Percentiles rank a stretch among this genome's conserved stretches.
Evolutionary conservation across 2,113 vertebrate species (phyloP).

Genomic region (Scomber scombrus): DNA sequence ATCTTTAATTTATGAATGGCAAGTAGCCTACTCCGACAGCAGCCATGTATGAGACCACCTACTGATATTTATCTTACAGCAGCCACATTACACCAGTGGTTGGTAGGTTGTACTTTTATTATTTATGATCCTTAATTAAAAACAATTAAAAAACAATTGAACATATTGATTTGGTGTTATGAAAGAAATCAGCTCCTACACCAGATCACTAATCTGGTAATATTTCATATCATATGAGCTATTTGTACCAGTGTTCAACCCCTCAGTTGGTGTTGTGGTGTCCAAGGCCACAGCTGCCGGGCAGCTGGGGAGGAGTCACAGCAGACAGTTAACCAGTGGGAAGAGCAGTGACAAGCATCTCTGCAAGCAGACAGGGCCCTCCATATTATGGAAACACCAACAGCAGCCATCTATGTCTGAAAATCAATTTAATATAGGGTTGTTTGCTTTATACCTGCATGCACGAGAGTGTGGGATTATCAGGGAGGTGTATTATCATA

Average conservation of each 20-base stretch:
- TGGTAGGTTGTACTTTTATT: too few species aligned
- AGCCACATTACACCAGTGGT: background rate
- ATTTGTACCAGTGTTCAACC: background rate
- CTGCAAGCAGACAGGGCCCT: background rate
- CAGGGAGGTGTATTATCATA: conserved; percentile 44
- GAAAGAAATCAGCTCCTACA: background rate
- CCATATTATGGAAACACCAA: conserved; percentile 1
- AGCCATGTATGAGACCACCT: background rate
- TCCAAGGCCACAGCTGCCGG: conserved; percentile 28
- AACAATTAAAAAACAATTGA: background rate
- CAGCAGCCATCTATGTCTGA: conserved; percentile 28
- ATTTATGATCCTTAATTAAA: background rate
- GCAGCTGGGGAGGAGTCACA: conserved; percentile 43
- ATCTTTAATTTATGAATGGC: too few species aligned
- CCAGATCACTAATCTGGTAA: background rate
- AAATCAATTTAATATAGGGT: conserved; percentile 41
- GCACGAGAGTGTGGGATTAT: conserved; percentile 38
- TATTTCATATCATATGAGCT: background rate
- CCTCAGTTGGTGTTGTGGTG: conserved; percentile 14
- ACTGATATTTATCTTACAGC: background rate
- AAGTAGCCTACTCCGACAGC: background rate
- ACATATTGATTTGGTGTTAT: background rate
- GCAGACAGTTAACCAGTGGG: conserved; percentile 24
- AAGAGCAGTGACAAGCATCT: conserved; percentile 21
- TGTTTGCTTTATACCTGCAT: conserved; percentile 33